phyloP scores from a whole-genome alignment of 2,888 invertebrate species.

The Chloroclystis v-ata region DNA sequence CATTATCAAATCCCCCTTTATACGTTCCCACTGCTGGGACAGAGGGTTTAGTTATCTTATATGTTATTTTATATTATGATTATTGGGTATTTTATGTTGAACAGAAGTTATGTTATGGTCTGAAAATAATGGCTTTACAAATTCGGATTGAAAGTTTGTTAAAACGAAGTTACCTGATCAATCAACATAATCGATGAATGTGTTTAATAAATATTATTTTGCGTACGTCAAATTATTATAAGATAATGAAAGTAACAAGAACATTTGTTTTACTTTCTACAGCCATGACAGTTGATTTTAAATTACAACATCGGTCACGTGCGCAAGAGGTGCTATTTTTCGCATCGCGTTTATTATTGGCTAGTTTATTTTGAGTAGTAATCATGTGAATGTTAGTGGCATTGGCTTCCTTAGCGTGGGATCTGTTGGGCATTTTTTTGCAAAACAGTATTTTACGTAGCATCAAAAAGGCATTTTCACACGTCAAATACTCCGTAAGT shows the following conservation, averaged over 20 bases:
- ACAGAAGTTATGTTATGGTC: too few relatives aligned
- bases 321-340: constrained; percentile 12
- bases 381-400: constrained; percentile 7
- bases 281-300: not conserved
- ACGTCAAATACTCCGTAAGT: not conserved
- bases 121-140: too few relatives aligned
- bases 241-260: not conserved
- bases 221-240: too few relatives aligned
- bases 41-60: too few relatives aligned
- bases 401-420: constrained; percentile 1
- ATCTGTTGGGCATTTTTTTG: not conserved
- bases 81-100: too few relatives aligned
- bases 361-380: constrained; percentile 15
- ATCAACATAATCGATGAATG: too few relatives aligned
- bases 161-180: too few relatives aligned
- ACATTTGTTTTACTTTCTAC: not conserved
- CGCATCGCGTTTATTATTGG: constrained; percentile 10
- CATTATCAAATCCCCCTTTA: too few relatives aligned
- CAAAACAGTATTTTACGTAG: not conserved
- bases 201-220: too few relatives aligned
- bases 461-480: not conserved
- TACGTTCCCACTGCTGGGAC: too few relatives aligned
- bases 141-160: too few relatives aligned
- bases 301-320: not conserved
- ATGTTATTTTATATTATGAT: too few relatives aligned